A percentile compares a stretch with the other conserved stretches of the same genome.
These are phyloP conservation scores for Okamejei kenojei DNA, from an alignment of 2,797 vertebrate genomes.

Conservation along the genomic window DNA sequence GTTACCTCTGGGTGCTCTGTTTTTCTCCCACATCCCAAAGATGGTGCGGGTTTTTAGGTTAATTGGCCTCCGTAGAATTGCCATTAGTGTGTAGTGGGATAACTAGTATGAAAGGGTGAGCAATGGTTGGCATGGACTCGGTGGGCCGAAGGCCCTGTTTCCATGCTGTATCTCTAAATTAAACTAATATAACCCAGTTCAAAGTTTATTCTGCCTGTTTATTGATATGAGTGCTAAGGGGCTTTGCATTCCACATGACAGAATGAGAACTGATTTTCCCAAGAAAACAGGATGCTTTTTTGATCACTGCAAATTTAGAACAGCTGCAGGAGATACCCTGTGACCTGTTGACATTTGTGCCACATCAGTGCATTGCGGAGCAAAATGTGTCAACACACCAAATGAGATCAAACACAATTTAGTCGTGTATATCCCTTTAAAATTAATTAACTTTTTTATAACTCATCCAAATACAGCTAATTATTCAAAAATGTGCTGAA, in stretches of 20 bases:
- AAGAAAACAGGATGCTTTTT: background rate
- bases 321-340: background rate
- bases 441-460: background rate
- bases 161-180: too few relatives aligned
- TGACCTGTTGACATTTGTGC: background rate
- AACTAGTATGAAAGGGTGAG: too few relatives aligned
- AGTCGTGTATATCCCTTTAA: background rate
- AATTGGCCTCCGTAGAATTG: too few relatives aligned
- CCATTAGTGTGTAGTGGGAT: too few relatives aligned
- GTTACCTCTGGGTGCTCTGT: too few relatives aligned
- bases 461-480: background rate
- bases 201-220: background rate
- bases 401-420: background rate
- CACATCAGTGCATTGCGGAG: background rate
- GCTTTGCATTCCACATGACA: background rate
- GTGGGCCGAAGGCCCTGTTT: too few relatives aligned
- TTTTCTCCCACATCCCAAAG: too few relatives aligned
- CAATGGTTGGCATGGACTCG: too few relatives aligned
- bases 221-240: too few relatives aligned
- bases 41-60: too few relatives aligned
- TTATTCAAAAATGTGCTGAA: background rate
- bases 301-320: background rate
- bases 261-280: background rate
- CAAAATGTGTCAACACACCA: background rate
- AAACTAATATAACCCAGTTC: too few relatives aligned